Conservation (phyloP, 2,888 invertebrate species). For the Cylloceria caligata region DNA sequence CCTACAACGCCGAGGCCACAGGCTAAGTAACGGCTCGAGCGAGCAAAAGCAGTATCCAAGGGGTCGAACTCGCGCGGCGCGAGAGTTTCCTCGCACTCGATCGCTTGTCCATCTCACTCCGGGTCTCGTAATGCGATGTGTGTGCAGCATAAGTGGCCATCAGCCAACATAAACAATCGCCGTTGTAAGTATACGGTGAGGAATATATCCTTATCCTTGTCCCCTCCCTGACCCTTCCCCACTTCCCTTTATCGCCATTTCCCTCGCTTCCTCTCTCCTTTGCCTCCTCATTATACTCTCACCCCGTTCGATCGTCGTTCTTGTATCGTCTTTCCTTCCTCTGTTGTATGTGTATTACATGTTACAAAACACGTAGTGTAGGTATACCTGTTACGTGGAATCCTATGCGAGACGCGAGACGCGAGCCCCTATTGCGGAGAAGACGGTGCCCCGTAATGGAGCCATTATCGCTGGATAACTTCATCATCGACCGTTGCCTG, state of each 20-base stretch:
- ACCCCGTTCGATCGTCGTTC: slow-evolving; percentile 57
- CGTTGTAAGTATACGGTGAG: slow-evolving; percentile 83
- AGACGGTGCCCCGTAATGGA: slow-evolving; percentile 82
- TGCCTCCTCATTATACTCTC: slow-evolving; percentile 64
- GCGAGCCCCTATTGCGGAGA: slow-evolving; percentile 71
- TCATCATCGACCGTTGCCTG: slow-evolving; percentile 83
- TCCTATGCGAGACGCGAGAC: slow-evolving; percentile 51
- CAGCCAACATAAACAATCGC: slow-evolving; percentile 85
- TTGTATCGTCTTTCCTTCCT: slow-evolving; percentile 48
- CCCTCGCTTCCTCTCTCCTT: slow-evolving; percentile 60
- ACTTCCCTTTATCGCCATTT: slow-evolving; percentile 57
- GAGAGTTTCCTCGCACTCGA: slow-evolving; percentile 52
- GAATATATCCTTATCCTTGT: slow-evolving; percentile 71
- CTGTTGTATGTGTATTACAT: slow-evolving; percentile 33
- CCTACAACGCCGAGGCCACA: slow-evolving; percentile 82
- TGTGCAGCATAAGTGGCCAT: slow-evolving; percentile 84
- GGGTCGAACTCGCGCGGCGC: slow-evolving; percentile 43
- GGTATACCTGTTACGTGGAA: slow-evolving; percentile 18
- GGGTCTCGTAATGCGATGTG: slow-evolving; percentile 80
- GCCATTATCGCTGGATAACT: slow-evolving; percentile 85
- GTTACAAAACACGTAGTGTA: slow-evolving; percentile 9
- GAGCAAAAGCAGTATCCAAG: slow-evolving; percentile 48
- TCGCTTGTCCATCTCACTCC: slow-evolving; percentile 45
- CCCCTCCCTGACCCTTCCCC: slow-evolving; percentile 55
- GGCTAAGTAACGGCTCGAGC: slow-evolving; percentile 81